Evolutionary conservation across 1,140 invertebrate species (phyloP).

Genomic region (Tribolium madens): DNA sequence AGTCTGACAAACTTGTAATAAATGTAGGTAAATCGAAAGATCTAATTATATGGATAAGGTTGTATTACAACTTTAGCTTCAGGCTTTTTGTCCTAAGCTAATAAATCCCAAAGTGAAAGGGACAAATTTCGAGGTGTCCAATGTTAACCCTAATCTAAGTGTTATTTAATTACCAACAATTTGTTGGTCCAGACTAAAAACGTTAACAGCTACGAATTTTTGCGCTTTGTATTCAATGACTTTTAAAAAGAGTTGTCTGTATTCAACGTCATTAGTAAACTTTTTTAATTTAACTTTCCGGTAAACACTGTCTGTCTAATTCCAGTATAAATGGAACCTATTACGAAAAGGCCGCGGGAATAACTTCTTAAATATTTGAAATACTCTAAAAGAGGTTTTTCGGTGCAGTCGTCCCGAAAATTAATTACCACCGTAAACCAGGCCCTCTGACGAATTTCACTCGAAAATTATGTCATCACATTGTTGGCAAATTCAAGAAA

Average conservation of each 20-base stretch:
- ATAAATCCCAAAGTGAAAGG: constrained; percentile 22
- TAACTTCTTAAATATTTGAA: constrained; percentile 18
- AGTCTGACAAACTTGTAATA: not conserved
- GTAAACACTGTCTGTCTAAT: constrained; percentile 32
- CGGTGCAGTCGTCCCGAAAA: constrained; percentile 2
- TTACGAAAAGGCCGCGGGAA: not conserved
- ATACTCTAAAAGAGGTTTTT: constrained; percentile 17
- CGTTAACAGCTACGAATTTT: not conserved
- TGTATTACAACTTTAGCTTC: constrained; percentile 30
- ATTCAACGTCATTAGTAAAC: constrained; percentile 13
- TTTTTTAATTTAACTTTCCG: constrained; percentile 37
- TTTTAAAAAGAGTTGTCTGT: constrained; percentile 5
- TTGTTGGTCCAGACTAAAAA: not conserved
- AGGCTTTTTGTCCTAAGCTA: constrained; percentile 33
- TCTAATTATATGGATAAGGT: constrained; percentile 17
- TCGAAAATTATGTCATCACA: constrained; percentile 1
- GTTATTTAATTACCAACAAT: constrained; percentile 31
- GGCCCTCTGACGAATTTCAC: not conserved
- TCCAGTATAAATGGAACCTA: constrained; percentile 26
- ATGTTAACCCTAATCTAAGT: constrained; percentile 32
- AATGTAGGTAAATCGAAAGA: not conserved
- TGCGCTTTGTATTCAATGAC: constrained; percentile 3
- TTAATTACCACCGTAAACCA: constrained; percentile 7
- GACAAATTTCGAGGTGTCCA: constrained; percentile 31
- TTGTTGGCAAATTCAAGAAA: constrained; percentile 5